phyloP scores from a whole-genome alignment of 2,113 vertebrate genomes.

The Gobius niger region DNA sequence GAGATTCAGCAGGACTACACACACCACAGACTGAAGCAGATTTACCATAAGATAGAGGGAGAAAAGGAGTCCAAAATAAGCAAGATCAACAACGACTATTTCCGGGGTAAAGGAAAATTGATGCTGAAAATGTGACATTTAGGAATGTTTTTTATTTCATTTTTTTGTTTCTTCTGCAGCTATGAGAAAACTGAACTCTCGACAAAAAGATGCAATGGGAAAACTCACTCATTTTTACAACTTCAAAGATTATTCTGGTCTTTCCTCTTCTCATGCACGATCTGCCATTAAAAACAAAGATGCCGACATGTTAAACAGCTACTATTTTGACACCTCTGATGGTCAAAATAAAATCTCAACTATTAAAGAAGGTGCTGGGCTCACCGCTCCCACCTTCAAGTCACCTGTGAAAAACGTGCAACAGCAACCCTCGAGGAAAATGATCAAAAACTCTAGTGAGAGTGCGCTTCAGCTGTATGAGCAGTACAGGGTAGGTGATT shows the following conservation, averaged over 20 bases:
- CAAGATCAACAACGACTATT: conserved; percentile 73
- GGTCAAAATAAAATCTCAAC: conserved; percentile 68
- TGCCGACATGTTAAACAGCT: conserved; percentile 70
- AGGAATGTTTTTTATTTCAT: neutral
- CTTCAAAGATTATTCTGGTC: conserved; percentile 76
- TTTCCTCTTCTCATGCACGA: conserved; percentile 69
- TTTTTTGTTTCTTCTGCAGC: conserved; percentile 65
- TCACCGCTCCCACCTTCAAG: conserved; percentile 73
- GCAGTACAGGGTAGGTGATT: conserved; percentile 81
- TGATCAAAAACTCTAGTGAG: conserved; percentile 69
- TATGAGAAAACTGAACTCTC: conserved; percentile 82
- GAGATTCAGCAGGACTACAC: conserved; percentile 70
- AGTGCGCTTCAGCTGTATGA: conserved; percentile 72
- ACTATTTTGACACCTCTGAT: conserved; percentile 82
- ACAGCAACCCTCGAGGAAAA: conserved; percentile 63
- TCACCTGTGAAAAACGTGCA: conserved; percentile 63
- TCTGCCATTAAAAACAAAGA: conserved; percentile 73
- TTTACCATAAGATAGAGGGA: conserved; percentile 72
- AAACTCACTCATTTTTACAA: conserved; percentile 76
- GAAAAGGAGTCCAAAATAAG: conserved; percentile 75
- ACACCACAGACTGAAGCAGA: conserved; percentile 65
- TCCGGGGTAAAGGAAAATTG: conserved; percentile 54
- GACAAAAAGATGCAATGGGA: conserved; percentile 75
- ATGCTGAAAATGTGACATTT: neutral
- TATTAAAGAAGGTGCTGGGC: conserved; percentile 33